Conservation (phyloP, 1,140 invertebrate species). For the Aricia agestis region DNA sequence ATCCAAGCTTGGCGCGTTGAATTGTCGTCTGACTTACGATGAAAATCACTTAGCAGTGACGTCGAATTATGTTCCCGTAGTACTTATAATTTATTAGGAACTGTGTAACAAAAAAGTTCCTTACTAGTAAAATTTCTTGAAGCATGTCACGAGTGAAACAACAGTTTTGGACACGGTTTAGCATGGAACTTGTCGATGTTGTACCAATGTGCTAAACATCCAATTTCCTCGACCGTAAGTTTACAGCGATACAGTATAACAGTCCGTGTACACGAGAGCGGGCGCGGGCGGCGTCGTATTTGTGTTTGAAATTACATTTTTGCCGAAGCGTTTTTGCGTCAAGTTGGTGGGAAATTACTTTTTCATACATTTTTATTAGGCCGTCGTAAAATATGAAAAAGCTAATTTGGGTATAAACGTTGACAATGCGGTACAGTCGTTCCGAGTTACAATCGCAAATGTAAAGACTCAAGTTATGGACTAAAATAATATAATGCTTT, state of each 20-base stretch:
- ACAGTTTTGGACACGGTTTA: no score
- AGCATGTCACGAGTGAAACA: no score
- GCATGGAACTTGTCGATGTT: neutral
- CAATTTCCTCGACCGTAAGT: neutral
- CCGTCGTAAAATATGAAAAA: neutral
- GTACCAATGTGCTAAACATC: neutral
- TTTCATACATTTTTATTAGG: slow-evolving; percentile 2
- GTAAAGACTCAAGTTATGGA: no score
- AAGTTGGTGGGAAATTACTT: neutral
- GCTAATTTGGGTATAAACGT: neutral
- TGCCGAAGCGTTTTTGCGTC: neutral
- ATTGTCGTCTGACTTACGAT: no score
- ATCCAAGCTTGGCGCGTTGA: neutral
- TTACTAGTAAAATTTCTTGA: no score
- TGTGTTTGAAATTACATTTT: neutral
- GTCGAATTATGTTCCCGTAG: no score
- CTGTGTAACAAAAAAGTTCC: no score
- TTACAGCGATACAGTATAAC: neutral
- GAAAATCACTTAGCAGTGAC: no score
- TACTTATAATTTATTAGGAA: no score
- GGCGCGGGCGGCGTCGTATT: neutral
- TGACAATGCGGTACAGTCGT: no score
- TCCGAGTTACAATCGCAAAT: no score
- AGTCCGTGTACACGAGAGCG: neutral
- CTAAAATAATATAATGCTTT: no score